phyloP scores from a whole-genome alignment of 2,797 vertebrate species.

The Silurus lanzhouensis region DNA sequence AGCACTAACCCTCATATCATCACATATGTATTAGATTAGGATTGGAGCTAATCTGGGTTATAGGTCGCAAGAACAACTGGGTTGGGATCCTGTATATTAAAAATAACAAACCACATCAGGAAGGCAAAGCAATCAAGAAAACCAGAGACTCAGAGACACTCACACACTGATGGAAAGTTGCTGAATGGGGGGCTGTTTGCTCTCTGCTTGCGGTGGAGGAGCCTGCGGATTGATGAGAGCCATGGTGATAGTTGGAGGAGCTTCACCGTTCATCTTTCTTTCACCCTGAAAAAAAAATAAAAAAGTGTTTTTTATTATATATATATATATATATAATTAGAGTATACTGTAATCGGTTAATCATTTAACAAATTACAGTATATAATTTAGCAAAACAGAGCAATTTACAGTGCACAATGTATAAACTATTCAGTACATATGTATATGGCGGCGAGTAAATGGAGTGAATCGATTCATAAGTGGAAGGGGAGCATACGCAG shows the following conservation, averaged over 20 bases:
- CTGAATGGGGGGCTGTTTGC: constrained; percentile 75
- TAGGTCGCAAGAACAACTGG: not conserved
- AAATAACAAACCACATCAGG: not conserved
- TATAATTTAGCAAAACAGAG: no score
- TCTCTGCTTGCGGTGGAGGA: constrained; percentile 66
- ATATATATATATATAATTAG: no score
- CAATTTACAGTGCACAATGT: no score
- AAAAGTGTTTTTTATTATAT: no score
- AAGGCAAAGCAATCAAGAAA: not conserved
- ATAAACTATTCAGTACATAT: no score
- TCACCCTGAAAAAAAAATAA: constrained; percentile 60
- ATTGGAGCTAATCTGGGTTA: not conserved
- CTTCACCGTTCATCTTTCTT: constrained; percentile 72
- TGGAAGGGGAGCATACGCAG: no score
- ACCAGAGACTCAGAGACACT: constrained; percentile 59
- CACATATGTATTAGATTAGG: not conserved
- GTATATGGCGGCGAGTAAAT: no score
- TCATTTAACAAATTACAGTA: no score
- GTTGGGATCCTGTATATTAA: not conserved
- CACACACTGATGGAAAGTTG: constrained; percentile 83
- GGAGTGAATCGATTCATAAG: no score
- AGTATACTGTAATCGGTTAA: no score
- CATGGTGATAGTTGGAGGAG: constrained; percentile 75
- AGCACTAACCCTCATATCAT: not conserved
- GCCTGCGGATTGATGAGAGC: constrained; percentile 75